A percentile compares a stretch with the other conserved stretches of the same genome.
phyloP scores from a whole-genome alignment of 2,113 vertebrate genomes.

The Hypocryptadius cinnamomeus region DNA sequence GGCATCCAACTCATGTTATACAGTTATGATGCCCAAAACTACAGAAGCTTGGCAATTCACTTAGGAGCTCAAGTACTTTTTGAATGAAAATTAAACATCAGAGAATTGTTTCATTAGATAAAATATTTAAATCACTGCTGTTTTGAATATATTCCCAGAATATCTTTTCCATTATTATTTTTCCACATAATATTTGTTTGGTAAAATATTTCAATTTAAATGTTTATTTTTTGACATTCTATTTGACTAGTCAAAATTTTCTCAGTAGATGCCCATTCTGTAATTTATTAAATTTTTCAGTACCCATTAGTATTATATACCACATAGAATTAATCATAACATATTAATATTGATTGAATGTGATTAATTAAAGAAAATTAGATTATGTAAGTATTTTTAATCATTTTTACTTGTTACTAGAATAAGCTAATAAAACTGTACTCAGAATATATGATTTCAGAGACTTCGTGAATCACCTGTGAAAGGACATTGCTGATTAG shows the following conservation, averaged over 20 bases:
- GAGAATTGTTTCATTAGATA: constrained; percentile 32
- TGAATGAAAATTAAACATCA: constrained; percentile 31
- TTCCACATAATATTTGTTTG: constrained; percentile 42
- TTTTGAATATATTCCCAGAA: constrained; percentile 57
- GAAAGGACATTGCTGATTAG: constrained; percentile 49
- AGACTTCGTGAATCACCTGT: constrained; percentile 41
- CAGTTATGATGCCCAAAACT: constrained; percentile 17
- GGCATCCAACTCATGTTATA: constrained; percentile 27
- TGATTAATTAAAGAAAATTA: constrained; percentile 63
- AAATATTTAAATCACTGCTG: constrained; percentile 37
- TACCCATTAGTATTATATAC: constrained; percentile 50
- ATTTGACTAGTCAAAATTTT: constrained; percentile 51
- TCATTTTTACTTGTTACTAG: constrained; percentile 38
- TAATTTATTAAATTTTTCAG: constrained; percentile 55
- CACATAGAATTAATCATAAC: not conserved
- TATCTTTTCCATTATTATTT: constrained; percentile 45
- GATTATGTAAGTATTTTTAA: constrained; percentile 34
- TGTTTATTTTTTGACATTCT: constrained; percentile 49
- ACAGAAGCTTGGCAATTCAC: constrained; percentile 25
- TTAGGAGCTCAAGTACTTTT: constrained; percentile 20
- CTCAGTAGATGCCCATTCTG: constrained; percentile 26
- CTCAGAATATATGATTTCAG: constrained; percentile 26
- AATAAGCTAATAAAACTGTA: constrained; percentile 43
- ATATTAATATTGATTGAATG: constrained; percentile 14
- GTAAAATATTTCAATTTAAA: constrained; percentile 49